Evolutionary conservation across 2,888 invertebrate genomes (phyloP).

Genomic region (Congeria kusceri): DNA sequence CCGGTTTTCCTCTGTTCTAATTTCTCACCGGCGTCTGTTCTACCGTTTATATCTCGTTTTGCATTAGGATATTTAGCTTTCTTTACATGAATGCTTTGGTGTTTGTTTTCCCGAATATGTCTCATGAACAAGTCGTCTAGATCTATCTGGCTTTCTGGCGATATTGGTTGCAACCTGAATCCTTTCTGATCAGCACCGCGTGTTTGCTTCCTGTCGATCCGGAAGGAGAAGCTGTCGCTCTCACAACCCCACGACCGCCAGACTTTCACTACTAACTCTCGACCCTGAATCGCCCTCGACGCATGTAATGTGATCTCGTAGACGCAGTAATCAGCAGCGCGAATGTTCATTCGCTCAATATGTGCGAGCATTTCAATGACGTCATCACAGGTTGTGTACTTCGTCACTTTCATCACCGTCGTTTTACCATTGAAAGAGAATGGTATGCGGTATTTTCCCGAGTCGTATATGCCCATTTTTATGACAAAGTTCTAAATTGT

Average conservation of each 20-base stretch:
- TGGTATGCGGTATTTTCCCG: constrained; percentile 23
- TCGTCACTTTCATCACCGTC: constrained; percentile 30
- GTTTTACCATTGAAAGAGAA: constrained; percentile 24
- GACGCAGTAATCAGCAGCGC: constrained; percentile 5
- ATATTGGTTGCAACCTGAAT: background rate
- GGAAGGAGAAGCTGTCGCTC: constrained; percentile 20
- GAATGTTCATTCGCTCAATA: background rate
- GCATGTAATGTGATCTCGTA: constrained; percentile 30
- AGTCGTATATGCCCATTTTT: constrained; percentile 17
- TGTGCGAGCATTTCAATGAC: constrained; percentile 42
- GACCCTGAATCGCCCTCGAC: constrained; percentile 29
- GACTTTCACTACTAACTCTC: constrained; percentile 30
- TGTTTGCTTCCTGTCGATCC: constrained; percentile 17
- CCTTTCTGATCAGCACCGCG: background rate
- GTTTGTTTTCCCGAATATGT: background rate
- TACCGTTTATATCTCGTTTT: background rate
- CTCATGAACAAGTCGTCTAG: constrained; percentile 14
- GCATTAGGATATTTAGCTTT: too few species aligned
- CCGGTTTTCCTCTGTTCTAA: background rate
- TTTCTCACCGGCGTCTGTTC: background rate
- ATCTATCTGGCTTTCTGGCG: constrained; percentile 6
- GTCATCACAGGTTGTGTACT: constrained; percentile 51
- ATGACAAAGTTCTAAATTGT: too few species aligned
- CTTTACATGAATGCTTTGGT: background rate
- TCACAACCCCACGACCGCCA: constrained; percentile 51